Conservation (phyloP, 2,113 vertebrate genomes). For the Rhea pennata region DNA sequence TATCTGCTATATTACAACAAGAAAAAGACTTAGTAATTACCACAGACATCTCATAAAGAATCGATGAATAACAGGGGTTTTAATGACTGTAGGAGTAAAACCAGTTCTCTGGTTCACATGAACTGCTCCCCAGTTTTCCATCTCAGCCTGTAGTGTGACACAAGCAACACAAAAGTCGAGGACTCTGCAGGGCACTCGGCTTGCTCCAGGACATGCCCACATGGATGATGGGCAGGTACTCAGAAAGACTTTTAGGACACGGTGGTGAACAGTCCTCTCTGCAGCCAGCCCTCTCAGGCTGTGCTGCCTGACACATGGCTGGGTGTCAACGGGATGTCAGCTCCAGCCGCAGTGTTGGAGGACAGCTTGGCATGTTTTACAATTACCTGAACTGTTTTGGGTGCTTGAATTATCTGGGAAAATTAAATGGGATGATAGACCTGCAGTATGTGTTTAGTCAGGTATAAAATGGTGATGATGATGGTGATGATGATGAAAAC, state of each 20-base stretch:
- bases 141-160: fast-evolving
- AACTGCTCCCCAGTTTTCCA: not conserved
- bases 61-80: not conserved
- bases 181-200: not conserved
- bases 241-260: not conserved
- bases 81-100: not conserved
- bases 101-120: not conserved
- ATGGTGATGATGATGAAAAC: no score
- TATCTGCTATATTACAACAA: no score
- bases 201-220: fast-evolving
- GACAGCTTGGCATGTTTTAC: not conserved
- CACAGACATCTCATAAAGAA: not conserved
- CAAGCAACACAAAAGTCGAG: fast-evolving
- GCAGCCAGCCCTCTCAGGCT: not conserved
- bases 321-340: not conserved
- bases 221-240: fast-evolving
- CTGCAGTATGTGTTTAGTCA: not conserved
- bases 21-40: not conserved
- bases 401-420: not conserved
- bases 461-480: not conserved
- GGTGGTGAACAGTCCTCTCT: not conserved
- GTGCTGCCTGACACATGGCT: not conserved
- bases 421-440: not conserved
- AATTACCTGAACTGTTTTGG: not conserved
- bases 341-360: not conserved